Conservation (phyloP, 2,113 vertebrate species). For the Pseudois nayaur region DNA sequence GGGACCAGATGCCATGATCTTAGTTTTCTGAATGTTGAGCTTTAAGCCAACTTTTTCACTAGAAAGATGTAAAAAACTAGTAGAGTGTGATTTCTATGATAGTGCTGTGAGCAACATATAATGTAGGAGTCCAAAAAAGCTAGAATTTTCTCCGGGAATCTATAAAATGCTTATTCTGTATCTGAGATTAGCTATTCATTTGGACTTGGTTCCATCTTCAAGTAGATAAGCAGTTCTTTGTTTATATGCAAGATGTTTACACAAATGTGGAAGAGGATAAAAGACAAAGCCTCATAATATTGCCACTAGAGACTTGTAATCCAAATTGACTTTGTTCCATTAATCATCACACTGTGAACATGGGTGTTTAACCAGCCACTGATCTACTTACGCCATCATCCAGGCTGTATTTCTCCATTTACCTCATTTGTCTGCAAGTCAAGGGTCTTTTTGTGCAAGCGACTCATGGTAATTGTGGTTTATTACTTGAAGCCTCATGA, state of each 20-base stretch:
- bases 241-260: background rate
- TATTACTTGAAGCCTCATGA: background rate
- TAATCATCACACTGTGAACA: background rate
- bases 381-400: background rate
- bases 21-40: no score
- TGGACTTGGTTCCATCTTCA: slow-evolving; percentile 11
- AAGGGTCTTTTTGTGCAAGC: slow-evolving; percentile 8
- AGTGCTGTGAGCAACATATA: background rate
- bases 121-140: background rate
- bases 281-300: background rate
- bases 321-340: background rate
- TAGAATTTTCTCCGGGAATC: background rate
- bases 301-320: background rate
- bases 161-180: background rate
- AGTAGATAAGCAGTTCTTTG: background rate
- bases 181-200: background rate
- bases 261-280: background rate
- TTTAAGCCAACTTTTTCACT: no score
- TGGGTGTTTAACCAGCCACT: background rate
- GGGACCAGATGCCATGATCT: no score
- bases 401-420: background rate
- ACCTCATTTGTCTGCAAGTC: slow-evolving; percentile 5
- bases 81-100: background rate
- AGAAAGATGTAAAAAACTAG: background rate
- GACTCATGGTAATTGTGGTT: background rate